Conservation (phyloP, 92 coral and sea anemone species). For the Porites cylindrica region DNA sequence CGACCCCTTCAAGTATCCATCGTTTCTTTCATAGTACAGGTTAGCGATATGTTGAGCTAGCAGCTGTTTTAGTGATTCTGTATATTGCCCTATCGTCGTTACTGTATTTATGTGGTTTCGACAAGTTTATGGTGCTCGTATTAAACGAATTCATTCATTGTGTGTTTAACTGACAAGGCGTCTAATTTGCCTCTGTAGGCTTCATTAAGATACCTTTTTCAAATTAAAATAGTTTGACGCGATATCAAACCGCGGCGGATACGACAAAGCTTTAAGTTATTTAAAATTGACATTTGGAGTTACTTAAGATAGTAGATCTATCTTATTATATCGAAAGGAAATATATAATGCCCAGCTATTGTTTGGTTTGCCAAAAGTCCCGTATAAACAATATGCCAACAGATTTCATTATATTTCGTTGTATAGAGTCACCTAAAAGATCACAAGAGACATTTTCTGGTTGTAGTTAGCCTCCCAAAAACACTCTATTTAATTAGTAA, state of each 20-base stretch:
- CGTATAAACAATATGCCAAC: neutral
- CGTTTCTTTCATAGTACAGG: no score
- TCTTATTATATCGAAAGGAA: neutral
- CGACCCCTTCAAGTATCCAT: no score
- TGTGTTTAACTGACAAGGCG: neutral
- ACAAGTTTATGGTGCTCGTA: neutral
- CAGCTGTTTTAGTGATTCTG: neutral
- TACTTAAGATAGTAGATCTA: slow-evolving; percentile 11
- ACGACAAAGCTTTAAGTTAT: neutral
- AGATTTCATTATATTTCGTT: no score
- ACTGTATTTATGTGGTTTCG: neutral
- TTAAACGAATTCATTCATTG: neutral
- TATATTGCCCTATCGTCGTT: neutral
- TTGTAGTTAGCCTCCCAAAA: no score
- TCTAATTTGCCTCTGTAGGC: neutral
- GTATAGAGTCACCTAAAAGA: no score
- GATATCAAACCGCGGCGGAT: slow-evolving; percentile 1
- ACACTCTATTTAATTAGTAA: no score
- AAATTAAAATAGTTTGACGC: neutral
- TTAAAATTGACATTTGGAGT: neutral
- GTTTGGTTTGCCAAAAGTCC: neutral
- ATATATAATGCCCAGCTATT: neutral
- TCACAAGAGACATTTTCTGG: no score
- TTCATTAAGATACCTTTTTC: neutral
- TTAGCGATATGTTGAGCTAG: neutral